A percentile compares a stretch with the other conserved stretches of the same genome.
Conservation (phyloP, 1,140 invertebrate genomes). For the Caerostris darwini region DNA sequence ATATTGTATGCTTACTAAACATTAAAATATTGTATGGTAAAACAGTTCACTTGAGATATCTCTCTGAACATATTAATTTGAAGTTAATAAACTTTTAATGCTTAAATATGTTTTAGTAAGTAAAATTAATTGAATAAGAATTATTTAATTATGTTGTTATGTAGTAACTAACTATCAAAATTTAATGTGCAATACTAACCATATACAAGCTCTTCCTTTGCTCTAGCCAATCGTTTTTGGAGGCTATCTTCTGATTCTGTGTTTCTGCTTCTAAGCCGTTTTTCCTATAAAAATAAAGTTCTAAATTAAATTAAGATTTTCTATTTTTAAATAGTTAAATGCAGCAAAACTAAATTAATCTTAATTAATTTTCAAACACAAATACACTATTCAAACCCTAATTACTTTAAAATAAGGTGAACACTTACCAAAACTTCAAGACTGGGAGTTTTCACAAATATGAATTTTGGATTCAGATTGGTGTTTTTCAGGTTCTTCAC, state of each 20-base stretch:
- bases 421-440: conserved; percentile 85
- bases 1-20: no score
- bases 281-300: conserved; percentile 83
- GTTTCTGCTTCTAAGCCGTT: conserved; percentile 88
- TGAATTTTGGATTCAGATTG: conserved; percentile 90
- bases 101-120: no score
- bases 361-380: no score
- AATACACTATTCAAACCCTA: background rate
- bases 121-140: no score
- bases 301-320: background rate
- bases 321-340: no score
- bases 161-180: no score
- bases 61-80: no score
- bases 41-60: no score
- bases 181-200: conserved; percentile 83
- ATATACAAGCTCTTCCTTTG: conserved; percentile 91
- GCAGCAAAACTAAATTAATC: no score
- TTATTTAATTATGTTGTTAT: no score
- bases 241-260: conserved; percentile 96
- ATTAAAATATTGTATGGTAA: no score
- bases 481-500: conserved; percentile 95
- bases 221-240: conserved; percentile 87
- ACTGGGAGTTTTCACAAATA: conserved; percentile 97
- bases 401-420: background rate
- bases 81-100: no score